These are phyloP conservation scores for Penaeus monodon DNA, from an alignment of 2,888 invertebrate genomes.

Conservation along the genomic window DNA sequence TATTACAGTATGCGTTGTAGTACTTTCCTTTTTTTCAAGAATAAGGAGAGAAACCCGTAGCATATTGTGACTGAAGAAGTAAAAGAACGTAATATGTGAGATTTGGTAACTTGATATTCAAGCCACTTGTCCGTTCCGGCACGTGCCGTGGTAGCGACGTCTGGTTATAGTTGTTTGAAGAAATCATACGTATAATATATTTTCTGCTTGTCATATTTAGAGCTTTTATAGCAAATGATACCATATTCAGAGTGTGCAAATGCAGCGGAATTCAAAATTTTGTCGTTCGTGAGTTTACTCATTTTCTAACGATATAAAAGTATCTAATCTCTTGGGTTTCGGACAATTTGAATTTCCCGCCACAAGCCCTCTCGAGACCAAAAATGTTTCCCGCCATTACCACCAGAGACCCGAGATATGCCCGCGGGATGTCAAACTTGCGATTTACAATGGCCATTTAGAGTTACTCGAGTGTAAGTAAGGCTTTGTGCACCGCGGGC, in stretches of 20 bases:
- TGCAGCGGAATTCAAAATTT: no score
- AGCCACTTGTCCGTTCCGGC: constrained; percentile 5
- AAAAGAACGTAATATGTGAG: background rate
- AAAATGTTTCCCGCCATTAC: constrained; percentile 48
- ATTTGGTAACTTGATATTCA: constrained; percentile 11
- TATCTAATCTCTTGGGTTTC: constrained; percentile 1
- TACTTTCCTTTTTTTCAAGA: no score
- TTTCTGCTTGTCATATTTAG: no score
- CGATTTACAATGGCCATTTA: constrained; percentile 51
- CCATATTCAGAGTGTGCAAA: no score
- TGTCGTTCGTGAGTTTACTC: no score
- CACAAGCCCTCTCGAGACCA: constrained; percentile 6
- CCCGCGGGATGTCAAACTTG: constrained; percentile 50
- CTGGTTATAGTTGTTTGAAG: background rate
- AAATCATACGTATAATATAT: no score
- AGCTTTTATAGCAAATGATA: no score
- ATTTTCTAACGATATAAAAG: background rate
- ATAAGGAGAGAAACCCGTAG: no score
- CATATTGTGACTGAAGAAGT: no score
- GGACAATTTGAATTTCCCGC: constrained; percentile 24
- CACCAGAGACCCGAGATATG: constrained; percentile 30
- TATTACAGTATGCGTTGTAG: no score
- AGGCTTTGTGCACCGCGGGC: constrained; percentile 49
- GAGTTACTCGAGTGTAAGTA: constrained; percentile 56
- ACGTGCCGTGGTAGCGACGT: constrained; percentile 8